Base-by-base conservation (phyloP, 2,797 vertebrate genomes). In the Sebastes wilsoni region DNA sequence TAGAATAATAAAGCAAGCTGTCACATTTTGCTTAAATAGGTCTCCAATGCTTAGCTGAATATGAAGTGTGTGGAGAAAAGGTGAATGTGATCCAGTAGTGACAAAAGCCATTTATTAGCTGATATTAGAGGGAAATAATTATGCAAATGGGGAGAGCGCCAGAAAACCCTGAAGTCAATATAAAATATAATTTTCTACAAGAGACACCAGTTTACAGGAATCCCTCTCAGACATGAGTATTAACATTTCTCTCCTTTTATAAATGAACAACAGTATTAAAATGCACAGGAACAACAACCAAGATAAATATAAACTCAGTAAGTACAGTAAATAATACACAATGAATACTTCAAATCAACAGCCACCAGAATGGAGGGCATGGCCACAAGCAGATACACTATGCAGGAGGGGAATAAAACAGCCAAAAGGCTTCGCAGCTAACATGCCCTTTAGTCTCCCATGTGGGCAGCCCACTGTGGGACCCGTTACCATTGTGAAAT, bases 1-100 rank as follows among this genome's bases (percentile, higher is more conserved):
- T 88, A 88, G 36, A 66, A 64, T 0, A 70, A 77, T 77, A 59
- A 80, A 79, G 62, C 32, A 71, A 86, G 60, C 56, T 59, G 79
- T 71, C 65, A 66, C 27, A 20, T 46, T 18, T 68, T 28, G 70
- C 68, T 66, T 62, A 82, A 86, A 79, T 67, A 72, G 67, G 72
- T 77, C 49, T 58, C n/a, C 46, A 28, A 20, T 32, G 64, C 46
- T 72, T 14, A 28, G 18, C 46, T 72, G 62, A 61, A 71, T 58
- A 22, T 73, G 52, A 67, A 83, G 27, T 12, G 4, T n/a, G 22
- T 60, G 28, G 7, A 42, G 59, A 49, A 74, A 62, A 52, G 71
- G 52, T 58, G 66, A 58, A 54, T 59, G 64, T 52, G 38, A 67
- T 71, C 49, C 36, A 68, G 7, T 13, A 10, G n/a, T 71, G 77